Evolutionary conservation across 2,113 vertebrate genomes (phyloP).

Genomic region (Propithecus coquereli): DNA sequence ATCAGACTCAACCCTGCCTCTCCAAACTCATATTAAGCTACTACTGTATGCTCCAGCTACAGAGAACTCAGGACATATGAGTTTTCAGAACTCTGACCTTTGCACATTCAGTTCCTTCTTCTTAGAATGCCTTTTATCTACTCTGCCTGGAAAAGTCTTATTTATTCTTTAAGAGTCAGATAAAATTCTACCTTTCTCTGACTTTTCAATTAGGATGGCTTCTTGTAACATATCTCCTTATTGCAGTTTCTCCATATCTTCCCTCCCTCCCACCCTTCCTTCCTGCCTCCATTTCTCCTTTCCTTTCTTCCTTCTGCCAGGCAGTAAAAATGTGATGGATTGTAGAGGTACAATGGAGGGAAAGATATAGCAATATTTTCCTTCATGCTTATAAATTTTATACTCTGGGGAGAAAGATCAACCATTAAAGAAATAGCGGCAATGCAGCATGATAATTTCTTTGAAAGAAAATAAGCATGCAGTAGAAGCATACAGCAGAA

Average conservation of each 20-base stretch:
- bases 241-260: not conserved
- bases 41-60: not conserved
- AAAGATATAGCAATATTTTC: not conserved
- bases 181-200: not conserved
- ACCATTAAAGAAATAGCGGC: not conserved
- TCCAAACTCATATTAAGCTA: not conserved
- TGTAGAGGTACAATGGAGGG: not conserved
- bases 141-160: not conserved
- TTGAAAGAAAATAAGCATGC: not conserved
- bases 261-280: not conserved
- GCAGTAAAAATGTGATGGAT: not conserved
- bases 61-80: not conserved
- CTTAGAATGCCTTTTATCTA: not conserved
- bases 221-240: not conserved
- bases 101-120: not conserved
- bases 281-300: not conserved
- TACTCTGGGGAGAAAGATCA: not conserved
- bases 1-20: not conserved
- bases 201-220: not conserved
- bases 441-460: not conserved
- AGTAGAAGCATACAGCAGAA: not conserved
- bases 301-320: not conserved
- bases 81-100: not conserved
- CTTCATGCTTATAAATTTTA: not conserved
- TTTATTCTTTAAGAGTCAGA: not conserved